Evolutionary conservation across 1,140 invertebrate genomes (phyloP).

Genomic region (Saccostrea cuccullata): DNA sequence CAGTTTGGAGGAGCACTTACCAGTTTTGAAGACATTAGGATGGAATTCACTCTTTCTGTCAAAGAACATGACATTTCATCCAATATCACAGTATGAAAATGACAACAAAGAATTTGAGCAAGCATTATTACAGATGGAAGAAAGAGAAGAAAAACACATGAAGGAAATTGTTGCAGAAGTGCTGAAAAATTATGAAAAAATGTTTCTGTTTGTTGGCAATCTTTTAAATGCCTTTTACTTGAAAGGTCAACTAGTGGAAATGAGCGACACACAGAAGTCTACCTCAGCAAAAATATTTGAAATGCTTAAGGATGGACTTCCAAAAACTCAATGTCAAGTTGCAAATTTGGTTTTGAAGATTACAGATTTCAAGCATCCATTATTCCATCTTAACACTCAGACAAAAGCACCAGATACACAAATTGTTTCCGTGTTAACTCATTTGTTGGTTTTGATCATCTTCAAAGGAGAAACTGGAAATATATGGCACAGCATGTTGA

Average conservation of each 20-base stretch:
- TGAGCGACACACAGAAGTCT: constrained; percentile 19
- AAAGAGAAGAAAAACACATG: neutral
- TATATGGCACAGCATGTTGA: constrained; percentile 36
- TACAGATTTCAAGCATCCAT: constrained; percentile 35
- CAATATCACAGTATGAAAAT: neutral
- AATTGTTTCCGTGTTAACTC: constrained; percentile 45
- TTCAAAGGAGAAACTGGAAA: neutral
- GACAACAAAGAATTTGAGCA: neutral
- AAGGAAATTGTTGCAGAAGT: neutral
- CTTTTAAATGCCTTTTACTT: constrained; percentile 34
- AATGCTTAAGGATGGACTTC: constrained; percentile 1
- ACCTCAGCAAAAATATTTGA: neutral
- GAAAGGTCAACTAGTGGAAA: constrained; percentile 1
- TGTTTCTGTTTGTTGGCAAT: neutral
- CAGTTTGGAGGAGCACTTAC: neutral
- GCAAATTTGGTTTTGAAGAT: neutral
- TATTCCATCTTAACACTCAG: constrained; percentile 26
- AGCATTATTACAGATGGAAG: neutral
- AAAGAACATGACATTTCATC: neutral
- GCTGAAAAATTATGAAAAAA: neutral
- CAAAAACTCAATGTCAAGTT: constrained; percentile 15
- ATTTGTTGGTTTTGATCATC: constrained; percentile 41
- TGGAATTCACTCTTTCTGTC: neutral
- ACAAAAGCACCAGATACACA: constrained; percentile 17
- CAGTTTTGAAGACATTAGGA: constrained; percentile 32